Evolutionary conservation across 2,797 vertebrate species (phyloP), one percentile per base, ranked within the genome.

Genomic region (Acanthurus leucopareius): DNA sequence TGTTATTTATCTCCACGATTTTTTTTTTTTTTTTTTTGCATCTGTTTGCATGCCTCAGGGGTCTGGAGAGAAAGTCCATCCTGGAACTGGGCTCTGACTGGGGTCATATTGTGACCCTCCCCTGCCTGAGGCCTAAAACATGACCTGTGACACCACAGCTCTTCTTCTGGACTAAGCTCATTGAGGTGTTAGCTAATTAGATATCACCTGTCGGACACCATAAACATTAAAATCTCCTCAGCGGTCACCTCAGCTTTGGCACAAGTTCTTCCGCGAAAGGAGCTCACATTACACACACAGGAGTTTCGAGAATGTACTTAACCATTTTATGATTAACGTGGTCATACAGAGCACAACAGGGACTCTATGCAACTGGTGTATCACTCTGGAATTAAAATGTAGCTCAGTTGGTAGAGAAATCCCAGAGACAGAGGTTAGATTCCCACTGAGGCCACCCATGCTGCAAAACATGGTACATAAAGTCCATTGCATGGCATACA

Each of bases 141-240:
- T 19, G 79, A 90, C 87, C 87, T 85, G 38, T 83, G 88, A 89
- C 84, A 88, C 85, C 67, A 73, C 80, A 85, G 76, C 56, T 86
- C 72, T 28, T 74, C 69, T 59, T 62, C 77, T 84, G 74, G 14
- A 28, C 79, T 65, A 19, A 58, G 77, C 72, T 25, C 80, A 71
- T 74, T 85, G 74, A 54, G 19, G 7, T 53, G 58, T 63, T 61
- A 66, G 62, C 83, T 80, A 79, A 82, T 79, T 71, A 77, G 80
- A 83, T 77, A 84, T 86, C 76, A 45, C 78, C 68, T 73, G 45
- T 17, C 63, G 71, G 68, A 48, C 63, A 75, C 58, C 58, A 48
- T 73, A 79, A 83, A 89, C 83, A 73, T 67, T 60, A 57, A 68
- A 49, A 67, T 74, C 57, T 70, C 44, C 64, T 73, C 35, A 58